phyloP scores from a whole-genome alignment of 2,113 vertebrate genomes.

The Ptilonorhynchus violaceus region DNA sequence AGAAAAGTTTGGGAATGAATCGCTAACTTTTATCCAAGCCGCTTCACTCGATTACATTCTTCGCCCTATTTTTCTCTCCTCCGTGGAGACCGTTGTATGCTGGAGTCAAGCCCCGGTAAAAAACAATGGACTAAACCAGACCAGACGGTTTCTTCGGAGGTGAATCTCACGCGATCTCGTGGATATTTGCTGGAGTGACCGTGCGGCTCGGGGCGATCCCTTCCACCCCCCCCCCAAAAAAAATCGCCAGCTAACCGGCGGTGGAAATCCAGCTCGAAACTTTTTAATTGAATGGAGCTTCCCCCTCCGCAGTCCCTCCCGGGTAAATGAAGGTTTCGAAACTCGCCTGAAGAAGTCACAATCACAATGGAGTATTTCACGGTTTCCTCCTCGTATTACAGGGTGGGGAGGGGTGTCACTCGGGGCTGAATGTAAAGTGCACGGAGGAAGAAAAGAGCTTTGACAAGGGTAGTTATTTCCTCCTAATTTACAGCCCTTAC shows the following conservation, averaged over 20 bases:
- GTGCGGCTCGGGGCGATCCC: neutral
- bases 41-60: slow-evolving; percentile 45
- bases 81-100: slow-evolving; percentile 51
- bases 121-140: slow-evolving; percentile 49
- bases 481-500: slow-evolving; percentile 86
- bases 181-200: slow-evolving; percentile 23
- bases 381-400: slow-evolving; percentile 73
- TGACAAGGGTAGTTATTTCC: slow-evolving; percentile 77
- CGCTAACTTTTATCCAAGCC: slow-evolving; percentile 52
- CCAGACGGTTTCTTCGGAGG: slow-evolving; percentile 23
- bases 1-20: slow-evolving; percentile 40
- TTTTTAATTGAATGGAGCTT: slow-evolving; percentile 62
- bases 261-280: slow-evolving; percentile 42
- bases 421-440: slow-evolving; percentile 65
- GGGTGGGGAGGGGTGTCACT: slow-evolving; percentile 69
- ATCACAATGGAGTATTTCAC: slow-evolving; percentile 76
- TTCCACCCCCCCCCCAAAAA: neutral
- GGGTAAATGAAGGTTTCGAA: slow-evolving; percentile 70
- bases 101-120: slow-evolving; percentile 38
- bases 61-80: slow-evolving; percentile 51
- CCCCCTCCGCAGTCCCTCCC: slow-evolving; percentile 52
- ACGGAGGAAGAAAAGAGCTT: slow-evolving; percentile 66
- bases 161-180: slow-evolving; percentile 15
- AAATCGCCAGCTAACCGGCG: neutral
- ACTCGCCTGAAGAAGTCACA: slow-evolving; percentile 71